Base-by-base conservation (phyloP, 1,140 invertebrate genomes). In the Nasonia vitripennis region DNA sequence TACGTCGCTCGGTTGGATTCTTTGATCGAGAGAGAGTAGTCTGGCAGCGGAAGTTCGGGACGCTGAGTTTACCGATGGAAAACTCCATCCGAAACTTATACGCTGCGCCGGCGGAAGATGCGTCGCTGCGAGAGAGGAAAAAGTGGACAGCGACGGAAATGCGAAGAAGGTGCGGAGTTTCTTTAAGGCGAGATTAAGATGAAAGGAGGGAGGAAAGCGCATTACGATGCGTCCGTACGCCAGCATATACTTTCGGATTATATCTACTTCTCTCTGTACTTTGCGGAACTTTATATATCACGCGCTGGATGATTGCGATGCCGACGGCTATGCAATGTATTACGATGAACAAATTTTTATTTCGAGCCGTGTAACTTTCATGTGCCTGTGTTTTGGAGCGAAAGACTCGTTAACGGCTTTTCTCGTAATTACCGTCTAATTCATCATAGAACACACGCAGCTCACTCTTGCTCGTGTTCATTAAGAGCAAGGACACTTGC, bases 101-200 rank as follows among this genome's bases (percentile, higher is more conserved):
- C 11, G 68, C 10, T 31, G 68, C 67, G 27, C 27, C 27, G 62
- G 12, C 23, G 68, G 23, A 71, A 62, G 55, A 3, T 62, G 12
- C 12, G 48, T 4, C 2, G 14, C 14, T 5, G 73, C 0, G 27
- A 27, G 11, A 31, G 2, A 34, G 74, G 74, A 73, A 34, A 73
- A 73, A 73, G 74, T 6, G 41, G 10, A 17, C 17, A 10, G 74
- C 34, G 74, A 17, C 31, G 34, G 41, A 75, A 45, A 75, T 17
- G 68, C 68, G 31, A 75, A 75, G 75, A 12, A 48, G 75, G 10
- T n/a, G 20, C 48, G n/a, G 75, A 78, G 75, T 78, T 78, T 78
- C 75, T 48, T 78, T 51, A 55, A 78, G 45, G 48, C 75, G 48
- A 78, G 75, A 78, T 78, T 78, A 55, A 78, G 75, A 55, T 23